Evolutionary conservation across 2,888 invertebrate species (phyloP), one percentile per base, ranked within the genome.

Genomic region (Eledone cirrhosa): DNA sequence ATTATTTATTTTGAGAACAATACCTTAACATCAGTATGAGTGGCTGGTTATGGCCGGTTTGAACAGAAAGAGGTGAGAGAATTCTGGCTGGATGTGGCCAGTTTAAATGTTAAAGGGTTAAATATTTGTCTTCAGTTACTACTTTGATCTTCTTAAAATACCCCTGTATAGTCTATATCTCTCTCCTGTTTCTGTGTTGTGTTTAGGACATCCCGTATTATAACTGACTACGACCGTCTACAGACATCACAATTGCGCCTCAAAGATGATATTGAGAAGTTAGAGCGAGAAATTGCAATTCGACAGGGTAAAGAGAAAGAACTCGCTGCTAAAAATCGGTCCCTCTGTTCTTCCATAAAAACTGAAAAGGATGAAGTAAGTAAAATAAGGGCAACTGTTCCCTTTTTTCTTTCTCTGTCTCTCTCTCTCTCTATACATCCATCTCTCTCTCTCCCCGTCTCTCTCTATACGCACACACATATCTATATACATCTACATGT

Each of bases 291-390:
- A 13, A 75, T 85, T 19, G 84, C 82, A 1, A 85, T 86, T 80
- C 84, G 85, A 77, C 84, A 86, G 76, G 90, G 89, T 80, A 87
- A 87, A 80, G 83, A 85, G 59, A 82, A 89, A 82, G 89, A 90
- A 81, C 78, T 87, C 2, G 80, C 83, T 33, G 78, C 77, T 76
- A 88, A 87, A 82, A 85, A 86, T 78, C 88, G 87, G 79, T 77
- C 80, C 14, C 78, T 87, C 22, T 81, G 80, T 41, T 79, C 80
- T 29, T 87, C 86, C 76, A 81, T 89, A 14, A 89, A 89, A 79
- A 80, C 85, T 22, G 89, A 89, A 79, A 88, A 87, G 80, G 89
- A 89, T 76, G 88, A 90, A 87, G 89, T 89, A 79, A 72, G 41
- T 11, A 41, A 41, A 41, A 4, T 33, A n/a, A 4, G 1, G 16